Percentiles rank a stretch among this genome's conserved stretches.
Evolutionary conservation across 2,797 vertebrate genomes (phyloP).

Genomic region (Threskiornis aethiopicus): DNA sequence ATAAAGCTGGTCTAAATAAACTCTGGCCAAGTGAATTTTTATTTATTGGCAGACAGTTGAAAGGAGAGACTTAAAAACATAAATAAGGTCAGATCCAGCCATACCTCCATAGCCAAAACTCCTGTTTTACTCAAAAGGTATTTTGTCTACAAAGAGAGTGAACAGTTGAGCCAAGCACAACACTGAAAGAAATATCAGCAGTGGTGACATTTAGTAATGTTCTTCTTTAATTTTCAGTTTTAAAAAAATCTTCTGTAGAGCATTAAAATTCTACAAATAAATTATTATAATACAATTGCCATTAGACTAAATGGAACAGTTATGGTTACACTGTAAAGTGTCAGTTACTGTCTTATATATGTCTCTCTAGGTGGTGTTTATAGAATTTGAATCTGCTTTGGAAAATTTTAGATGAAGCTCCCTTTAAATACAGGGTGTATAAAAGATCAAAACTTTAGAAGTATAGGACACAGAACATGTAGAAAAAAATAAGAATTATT

Average conservation of each 20-base stretch:
- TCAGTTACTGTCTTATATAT: neutral
- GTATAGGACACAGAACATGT: neutral
- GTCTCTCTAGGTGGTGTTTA: neutral
- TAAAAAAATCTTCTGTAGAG: neutral
- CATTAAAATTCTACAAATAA: conserved; percentile 21
- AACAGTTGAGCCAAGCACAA: neutral
- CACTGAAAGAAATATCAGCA: neutral
- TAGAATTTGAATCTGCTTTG: neutral
- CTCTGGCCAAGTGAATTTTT: conserved; percentile 55
- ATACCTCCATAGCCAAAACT: neutral
- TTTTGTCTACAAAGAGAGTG: neutral
- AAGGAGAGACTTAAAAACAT: conserved; percentile 40
- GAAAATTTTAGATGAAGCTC: neutral
- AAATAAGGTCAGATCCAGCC: neutral
- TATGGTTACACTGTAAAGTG: neutral
- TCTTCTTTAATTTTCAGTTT: conserved; percentile 45
- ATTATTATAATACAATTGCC: neutral
- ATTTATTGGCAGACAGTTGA: conserved; percentile 50
- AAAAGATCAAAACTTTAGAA: neutral
- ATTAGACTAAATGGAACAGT: neutral
- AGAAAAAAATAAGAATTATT: neutral
- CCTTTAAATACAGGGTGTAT: neutral
- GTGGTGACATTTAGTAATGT: conserved; percentile 25
- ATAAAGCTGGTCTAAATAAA: conserved; percentile 72
- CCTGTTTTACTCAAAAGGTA: neutral